Conservation (phyloP, 1,140 invertebrate genomes). For the Melanaphis sacchari region DNA sequence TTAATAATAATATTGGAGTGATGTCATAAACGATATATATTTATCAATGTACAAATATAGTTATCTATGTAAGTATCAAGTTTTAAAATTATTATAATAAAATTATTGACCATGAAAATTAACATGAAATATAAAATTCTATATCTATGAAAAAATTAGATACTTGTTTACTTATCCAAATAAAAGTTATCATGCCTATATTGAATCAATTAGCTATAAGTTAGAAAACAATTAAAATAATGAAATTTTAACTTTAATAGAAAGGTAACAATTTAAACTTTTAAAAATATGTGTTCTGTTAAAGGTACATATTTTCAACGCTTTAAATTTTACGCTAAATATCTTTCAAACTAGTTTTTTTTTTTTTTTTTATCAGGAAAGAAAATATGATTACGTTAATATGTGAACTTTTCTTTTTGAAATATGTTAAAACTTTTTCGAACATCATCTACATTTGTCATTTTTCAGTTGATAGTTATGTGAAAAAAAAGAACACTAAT, state of each 20-base stretch:
- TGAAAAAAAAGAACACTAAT: constrained; percentile 34
- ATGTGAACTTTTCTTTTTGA: not conserved
- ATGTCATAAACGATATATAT: no score
- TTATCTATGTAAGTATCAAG: not conserved
- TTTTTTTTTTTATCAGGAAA: not conserved
- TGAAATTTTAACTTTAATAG: not conserved
- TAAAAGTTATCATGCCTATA: not conserved
- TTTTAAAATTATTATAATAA: not conserved
- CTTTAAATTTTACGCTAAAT: constrained; percentile 26
- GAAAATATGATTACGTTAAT: constrained; percentile 36
- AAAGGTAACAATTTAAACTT: not conserved
- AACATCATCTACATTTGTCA: constrained; percentile 22
- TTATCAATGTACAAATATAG: no score
- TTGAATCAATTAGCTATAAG: not conserved
- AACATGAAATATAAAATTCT: not conserved
- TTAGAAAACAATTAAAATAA: not conserved
- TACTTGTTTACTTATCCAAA: no score
- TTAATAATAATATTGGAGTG: no score
- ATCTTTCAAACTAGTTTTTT: not conserved
- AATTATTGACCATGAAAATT: no score
- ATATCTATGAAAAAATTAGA: not conserved
- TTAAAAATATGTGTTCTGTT: not conserved
- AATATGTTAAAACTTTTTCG: constrained; percentile 28
- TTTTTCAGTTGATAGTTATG: constrained; percentile 25
- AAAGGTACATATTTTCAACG: not conserved